These are phyloP conservation scores for Nannospalax galili DNA, from an alignment of 2,113 vertebrate species.

Conservation along the genomic window DNA sequence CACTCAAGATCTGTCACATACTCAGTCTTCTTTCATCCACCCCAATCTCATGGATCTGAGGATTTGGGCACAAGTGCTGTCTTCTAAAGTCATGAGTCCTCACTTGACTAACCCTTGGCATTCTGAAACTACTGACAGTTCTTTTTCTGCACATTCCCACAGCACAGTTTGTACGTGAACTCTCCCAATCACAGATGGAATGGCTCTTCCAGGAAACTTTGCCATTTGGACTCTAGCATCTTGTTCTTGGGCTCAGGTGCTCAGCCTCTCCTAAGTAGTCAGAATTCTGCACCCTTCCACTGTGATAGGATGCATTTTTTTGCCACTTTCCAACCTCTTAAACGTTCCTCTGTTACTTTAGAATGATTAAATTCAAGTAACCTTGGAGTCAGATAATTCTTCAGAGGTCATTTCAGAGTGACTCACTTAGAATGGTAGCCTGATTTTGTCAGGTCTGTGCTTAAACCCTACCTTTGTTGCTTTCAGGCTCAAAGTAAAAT, in stretches of 20 bases:
- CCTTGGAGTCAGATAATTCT: background rate
- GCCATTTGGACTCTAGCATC: background rate
- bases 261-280: background rate
- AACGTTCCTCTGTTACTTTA: background rate
- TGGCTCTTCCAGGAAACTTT: background rate
- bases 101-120: background rate
- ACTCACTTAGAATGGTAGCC: background rate
- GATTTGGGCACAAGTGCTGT: background rate
- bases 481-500: slow-evolving; percentile 16
- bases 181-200: background rate
- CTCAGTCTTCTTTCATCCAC: background rate
- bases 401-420: background rate
- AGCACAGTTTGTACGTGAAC: background rate
- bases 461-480: background rate
- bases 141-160: background rate
- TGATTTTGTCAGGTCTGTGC: background rate
- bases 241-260: background rate
- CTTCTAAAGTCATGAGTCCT: background rate
- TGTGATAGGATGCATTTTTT: accelerated
- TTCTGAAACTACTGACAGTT: background rate
- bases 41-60: background rate
- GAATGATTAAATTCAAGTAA: background rate
- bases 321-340: background rate
- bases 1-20: background rate
- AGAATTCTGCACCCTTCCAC: background rate